These are phyloP conservation scores for Tinamus major DNA, from an alignment of 2,797 vertebrate genomes.

Conservation along the genomic window DNA sequence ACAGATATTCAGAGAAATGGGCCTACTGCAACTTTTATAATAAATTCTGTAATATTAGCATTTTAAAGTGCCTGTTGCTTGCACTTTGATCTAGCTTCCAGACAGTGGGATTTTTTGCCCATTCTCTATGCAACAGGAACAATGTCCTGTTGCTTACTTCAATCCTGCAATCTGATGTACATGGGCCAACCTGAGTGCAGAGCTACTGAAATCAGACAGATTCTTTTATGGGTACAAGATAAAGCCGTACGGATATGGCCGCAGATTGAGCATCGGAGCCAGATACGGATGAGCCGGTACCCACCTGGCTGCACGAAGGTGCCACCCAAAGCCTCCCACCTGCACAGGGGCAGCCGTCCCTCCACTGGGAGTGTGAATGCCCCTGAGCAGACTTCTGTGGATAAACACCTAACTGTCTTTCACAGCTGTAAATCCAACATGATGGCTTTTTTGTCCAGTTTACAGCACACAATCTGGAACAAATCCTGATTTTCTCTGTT, in stretches of 20 bases:
- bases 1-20: neutral
- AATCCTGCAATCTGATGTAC: conserved; percentile 17
- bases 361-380: neutral
- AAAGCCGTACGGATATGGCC: neutral
- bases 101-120: neutral
- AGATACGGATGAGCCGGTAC: neutral
- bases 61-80: conserved; percentile 25
- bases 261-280: neutral
- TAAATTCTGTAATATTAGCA: conserved; percentile 8
- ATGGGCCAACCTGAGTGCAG: neutral
- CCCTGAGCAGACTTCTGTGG: neutral
- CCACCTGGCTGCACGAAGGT: neutral
- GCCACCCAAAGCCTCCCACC: neutral
- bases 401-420: conserved; percentile 2
- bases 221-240: conserved; percentile 39
- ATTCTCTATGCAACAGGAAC: neutral
- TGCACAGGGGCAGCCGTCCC: neutral
- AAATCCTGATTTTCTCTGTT: neutral
- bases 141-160: conserved; percentile 42
- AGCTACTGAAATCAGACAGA: conserved; percentile 50
- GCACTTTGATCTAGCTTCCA: conserved; percentile 18
- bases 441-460: neutral
- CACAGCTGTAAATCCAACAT: neutral
- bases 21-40: neutral
- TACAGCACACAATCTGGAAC: neutral